phyloP scores from a whole-genome alignment of 2,797 vertebrate species.

The Prionace glauca region DNA sequence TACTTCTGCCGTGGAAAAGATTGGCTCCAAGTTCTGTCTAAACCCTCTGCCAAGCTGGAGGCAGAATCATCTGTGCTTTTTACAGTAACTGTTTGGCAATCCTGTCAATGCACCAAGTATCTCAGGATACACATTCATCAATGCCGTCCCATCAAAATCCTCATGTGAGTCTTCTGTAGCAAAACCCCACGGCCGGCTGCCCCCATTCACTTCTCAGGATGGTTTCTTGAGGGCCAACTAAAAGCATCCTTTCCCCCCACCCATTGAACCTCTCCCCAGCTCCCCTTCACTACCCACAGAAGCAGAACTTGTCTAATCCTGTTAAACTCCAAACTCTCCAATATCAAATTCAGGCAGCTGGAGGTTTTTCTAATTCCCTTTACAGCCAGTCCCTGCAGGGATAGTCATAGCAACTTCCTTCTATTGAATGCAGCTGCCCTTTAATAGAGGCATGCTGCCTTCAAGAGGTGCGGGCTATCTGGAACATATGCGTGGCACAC shows the following conservation, averaged over 20 bases:
- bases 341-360: neutral
- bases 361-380: neutral
- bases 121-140: neutral
- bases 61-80: neutral
- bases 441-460: neutral
- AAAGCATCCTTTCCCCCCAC: too few species aligned
- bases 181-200: too few species aligned
- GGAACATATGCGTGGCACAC: neutral
- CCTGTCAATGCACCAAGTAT: neutral
- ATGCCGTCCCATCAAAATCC: neutral
- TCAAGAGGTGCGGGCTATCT: neutral
- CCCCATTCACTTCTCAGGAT: neutral
- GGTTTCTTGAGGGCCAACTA: neutral
- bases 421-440: neutral
- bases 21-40: neutral
- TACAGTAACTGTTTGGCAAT: neutral
- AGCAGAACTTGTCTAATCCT: neutral
- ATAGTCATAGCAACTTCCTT: neutral
- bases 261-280: too few species aligned
- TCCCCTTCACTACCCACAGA: neutral
- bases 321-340: neutral
- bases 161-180: too few species aligned
- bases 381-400: neutral
- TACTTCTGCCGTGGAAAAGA: neutral
- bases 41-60: neutral